Conservation (phyloP, 2,113 vertebrate species). For the Brachyhypopomus gauderio region DNA sequence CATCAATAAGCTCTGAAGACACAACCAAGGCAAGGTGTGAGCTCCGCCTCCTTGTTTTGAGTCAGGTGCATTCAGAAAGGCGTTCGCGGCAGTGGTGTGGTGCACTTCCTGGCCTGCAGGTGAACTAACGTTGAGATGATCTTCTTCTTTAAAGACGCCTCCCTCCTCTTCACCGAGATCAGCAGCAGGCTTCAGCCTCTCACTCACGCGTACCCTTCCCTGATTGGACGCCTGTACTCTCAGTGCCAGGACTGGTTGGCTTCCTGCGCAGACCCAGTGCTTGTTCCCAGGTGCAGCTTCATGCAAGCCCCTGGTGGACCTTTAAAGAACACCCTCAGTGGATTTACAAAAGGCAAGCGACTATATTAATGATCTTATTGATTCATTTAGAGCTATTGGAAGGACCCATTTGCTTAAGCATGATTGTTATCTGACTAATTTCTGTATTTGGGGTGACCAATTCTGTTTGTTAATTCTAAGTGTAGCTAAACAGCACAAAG, state of each 20-base stretch:
- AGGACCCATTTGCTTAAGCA: too few relatives aligned
- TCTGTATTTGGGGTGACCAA: not conserved
- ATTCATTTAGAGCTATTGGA: not conserved
- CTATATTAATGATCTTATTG: not conserved
- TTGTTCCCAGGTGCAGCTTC: constrained; percentile 76
- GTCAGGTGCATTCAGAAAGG: not conserved
- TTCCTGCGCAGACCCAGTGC: constrained; percentile 67
- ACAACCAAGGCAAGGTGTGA: too few relatives aligned
- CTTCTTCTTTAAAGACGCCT: constrained; percentile 65
- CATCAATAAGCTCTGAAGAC: too few relatives aligned
- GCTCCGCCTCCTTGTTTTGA: too few relatives aligned
- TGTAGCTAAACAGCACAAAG: too few relatives aligned
- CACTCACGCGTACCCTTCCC: constrained; percentile 54
- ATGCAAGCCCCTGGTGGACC: constrained; percentile 76
- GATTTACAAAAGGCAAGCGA: constrained; percentile 73
- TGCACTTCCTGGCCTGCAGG: too few relatives aligned
- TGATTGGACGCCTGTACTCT: constrained; percentile 75
- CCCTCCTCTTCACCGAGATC: constrained; percentile 73
- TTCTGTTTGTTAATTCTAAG: too few relatives aligned
- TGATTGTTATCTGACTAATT: not conserved
- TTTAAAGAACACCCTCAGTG: constrained; percentile 64
- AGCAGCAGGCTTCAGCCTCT: constrained; percentile 73
- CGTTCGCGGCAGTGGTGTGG: not conserved
- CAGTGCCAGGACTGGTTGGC: constrained; percentile 75
- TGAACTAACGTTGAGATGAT: constrained; percentile 8